Evolutionary conservation across 2,113 vertebrate species (phyloP).

Genomic region (Tautogolabrus adspersus): DNA sequence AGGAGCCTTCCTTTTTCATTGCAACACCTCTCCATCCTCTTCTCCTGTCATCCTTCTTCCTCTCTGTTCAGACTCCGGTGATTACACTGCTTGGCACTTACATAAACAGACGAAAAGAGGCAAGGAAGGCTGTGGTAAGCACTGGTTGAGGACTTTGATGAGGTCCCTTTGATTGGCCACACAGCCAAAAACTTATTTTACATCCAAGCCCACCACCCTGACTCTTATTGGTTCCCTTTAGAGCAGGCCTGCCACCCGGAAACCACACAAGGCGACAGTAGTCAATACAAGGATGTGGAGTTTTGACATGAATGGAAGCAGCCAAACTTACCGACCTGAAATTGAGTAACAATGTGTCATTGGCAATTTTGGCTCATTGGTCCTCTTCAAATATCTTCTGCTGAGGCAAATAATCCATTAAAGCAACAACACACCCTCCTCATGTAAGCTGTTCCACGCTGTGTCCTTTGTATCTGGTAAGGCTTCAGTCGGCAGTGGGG

Average conservation of each 20-base stretch:
- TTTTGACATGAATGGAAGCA: slow-evolving; percentile 32
- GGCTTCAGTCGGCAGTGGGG: slow-evolving; percentile 19
- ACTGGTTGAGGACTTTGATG: slow-evolving; percentile 74
- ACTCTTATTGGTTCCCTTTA: slow-evolving; percentile 19
- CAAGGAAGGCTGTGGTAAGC: slow-evolving; percentile 54
- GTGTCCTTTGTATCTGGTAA: slow-evolving; percentile 55
- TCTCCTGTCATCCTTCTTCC: slow-evolving; percentile 42
- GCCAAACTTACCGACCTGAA: slow-evolving; percentile 24
- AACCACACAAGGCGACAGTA: slow-evolving; percentile 43
- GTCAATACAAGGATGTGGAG: slow-evolving; percentile 21
- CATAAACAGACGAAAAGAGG: slow-evolving; percentile 62
- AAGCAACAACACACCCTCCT: slow-evolving; percentile 13
- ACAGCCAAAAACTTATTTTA: slow-evolving; percentile 67
- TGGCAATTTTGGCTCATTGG: slow-evolving; percentile 2
- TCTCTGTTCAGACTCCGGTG: slow-evolving; percentile 31
- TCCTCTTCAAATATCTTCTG: slow-evolving; percentile 43
- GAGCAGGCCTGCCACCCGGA: slow-evolving; percentile 11
- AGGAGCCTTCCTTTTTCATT: slow-evolving; percentile 25
- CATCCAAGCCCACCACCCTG: slow-evolving; percentile 25
- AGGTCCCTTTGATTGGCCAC: slow-evolving; percentile 75
- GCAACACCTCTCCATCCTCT: slow-evolving; percentile 35
- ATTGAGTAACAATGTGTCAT: slow-evolving; percentile 39
- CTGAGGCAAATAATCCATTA: slow-evolving; percentile 49
- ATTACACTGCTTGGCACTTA: slow-evolving; percentile 55
- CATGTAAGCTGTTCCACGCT: slow-evolving; percentile 33